Conservation (phyloP, 2,888 invertebrate species). For the Asteroscopus sphinx region DNA sequence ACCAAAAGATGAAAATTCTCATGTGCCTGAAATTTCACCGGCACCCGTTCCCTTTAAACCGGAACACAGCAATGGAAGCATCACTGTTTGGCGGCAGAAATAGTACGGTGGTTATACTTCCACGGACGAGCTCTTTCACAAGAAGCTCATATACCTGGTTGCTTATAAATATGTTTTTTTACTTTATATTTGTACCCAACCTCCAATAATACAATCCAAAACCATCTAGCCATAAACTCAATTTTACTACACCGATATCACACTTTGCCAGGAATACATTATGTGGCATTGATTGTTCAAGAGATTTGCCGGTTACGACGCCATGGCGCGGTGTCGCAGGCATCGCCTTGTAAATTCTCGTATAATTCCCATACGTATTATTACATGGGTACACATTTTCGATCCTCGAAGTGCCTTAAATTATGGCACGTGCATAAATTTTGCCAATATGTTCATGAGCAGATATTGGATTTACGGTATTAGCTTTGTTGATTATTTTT, state of each 20-base stretch:
- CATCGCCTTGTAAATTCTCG: conserved; percentile 10
- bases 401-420: conserved; percentile 11
- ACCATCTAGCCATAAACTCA: not conserved
- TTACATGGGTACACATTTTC: conserved; percentile 24
- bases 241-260: not conserved
- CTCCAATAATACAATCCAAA: not conserved
- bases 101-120: too few species aligned
- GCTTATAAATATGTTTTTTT: too few species aligned
- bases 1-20: too few species aligned
- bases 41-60: too few species aligned
- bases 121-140: too few species aligned
- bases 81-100: too few species aligned
- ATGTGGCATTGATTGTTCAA: conserved; percentile 28
- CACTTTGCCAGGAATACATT: conserved; percentile 7
- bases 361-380: conserved; percentile 32
- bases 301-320: conserved; percentile 21
- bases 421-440: conserved; percentile 28
- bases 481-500: not conserved
- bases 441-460: conserved; percentile 2
- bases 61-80: too few species aligned
- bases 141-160: too few species aligned
- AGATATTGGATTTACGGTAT: not conserved
- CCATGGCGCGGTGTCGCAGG: not conserved
- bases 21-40: too few species aligned
- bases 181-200: too few species aligned